Evolutionary conservation across 2,888 invertebrate species (phyloP), one percentile per base, ranked within the genome.

Genomic region (Habroteleia sp.): DNA sequence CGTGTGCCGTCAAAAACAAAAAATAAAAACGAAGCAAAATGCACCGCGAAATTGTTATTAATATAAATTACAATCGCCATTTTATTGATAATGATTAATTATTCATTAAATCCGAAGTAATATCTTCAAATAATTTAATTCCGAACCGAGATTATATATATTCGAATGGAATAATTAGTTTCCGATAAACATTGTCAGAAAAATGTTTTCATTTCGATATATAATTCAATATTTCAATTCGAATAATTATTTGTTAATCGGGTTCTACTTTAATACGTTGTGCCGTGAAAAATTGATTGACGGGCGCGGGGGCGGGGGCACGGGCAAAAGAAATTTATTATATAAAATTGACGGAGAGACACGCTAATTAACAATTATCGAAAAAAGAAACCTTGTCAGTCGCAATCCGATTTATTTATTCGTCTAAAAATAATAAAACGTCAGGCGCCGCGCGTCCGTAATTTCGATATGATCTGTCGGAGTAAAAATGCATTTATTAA

Each of bases 301-400:
- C 31, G 7, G 1, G n/a, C 7, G 8, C 14, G 11, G 23, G 13
- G 33, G 25, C 6, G 7, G 25, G 14, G 37, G 14, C 25, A 8
- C 7, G 11, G 14, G 8, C 20, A 10, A 25, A 29, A 6, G 42
- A 31, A 48, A 27, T 66, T 56, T 23, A 48, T 41, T 48, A 25
- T 39, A 56, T 52, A 48, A 41, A 56, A 56, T 56, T 48, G 56
- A 46, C 56, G 39, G 31, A n/a, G 66, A 7, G 35, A 42, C 52
- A 42, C 41, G 58, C 68, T 68, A 68, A 68, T 68, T 48, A 68
- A 68, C 48, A 41, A 35, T 66, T 66, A 66, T 37, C 29, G 65
- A 23, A 63, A 63, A 65, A 44, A 54, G 35, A 29, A 27, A 44
- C 27, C 52, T 35, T 52, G 63, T 65, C 63, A 52, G 35, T 65